phyloP scores from a whole-genome alignment of 2,888 invertebrate species.

The Lampropteryx suffumata region DNA sequence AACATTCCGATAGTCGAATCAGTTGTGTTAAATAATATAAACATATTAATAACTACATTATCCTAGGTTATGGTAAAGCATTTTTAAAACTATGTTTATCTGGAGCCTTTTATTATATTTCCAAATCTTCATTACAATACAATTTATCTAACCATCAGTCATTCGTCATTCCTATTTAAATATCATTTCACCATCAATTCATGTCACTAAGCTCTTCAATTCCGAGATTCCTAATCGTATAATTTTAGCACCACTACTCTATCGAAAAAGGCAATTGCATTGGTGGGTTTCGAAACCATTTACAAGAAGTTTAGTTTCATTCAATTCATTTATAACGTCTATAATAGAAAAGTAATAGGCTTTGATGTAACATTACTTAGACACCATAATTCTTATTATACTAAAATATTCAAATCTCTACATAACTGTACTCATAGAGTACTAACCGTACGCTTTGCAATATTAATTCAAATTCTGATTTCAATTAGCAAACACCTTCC shows the following conservation, averaged over 20 bases:
- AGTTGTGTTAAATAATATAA: conserved; percentile 61
- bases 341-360: background rate
- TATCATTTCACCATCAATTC: conserved; percentile 17
- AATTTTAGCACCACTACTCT: conserved; percentile 49
- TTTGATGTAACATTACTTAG: background rate
- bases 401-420: background rate
- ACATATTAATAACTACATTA: conserved; percentile 28
- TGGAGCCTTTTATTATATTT: conserved; percentile 13
- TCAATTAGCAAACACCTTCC: conserved; percentile 1
- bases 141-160: conserved; percentile 27
- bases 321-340: background rate
- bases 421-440: background rate
- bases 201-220: conserved; percentile 27
- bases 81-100: conserved; percentile 21
- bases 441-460: background rate
- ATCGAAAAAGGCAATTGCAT: conserved; percentile 33
- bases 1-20: conserved; percentile 57
- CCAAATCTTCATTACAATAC: conserved; percentile 23
- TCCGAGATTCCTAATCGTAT: conserved; percentile 30
- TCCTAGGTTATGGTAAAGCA: conserved; percentile 34
- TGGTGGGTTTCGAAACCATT: conserved; percentile 41
- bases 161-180: conserved; percentile 19
- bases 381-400: background rate
- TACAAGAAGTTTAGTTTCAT: background rate
- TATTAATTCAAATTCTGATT: background rate